Evolutionary conservation across 2,888 invertebrate species (phyloP).

Genomic region (Eudemis profundana): DNA sequence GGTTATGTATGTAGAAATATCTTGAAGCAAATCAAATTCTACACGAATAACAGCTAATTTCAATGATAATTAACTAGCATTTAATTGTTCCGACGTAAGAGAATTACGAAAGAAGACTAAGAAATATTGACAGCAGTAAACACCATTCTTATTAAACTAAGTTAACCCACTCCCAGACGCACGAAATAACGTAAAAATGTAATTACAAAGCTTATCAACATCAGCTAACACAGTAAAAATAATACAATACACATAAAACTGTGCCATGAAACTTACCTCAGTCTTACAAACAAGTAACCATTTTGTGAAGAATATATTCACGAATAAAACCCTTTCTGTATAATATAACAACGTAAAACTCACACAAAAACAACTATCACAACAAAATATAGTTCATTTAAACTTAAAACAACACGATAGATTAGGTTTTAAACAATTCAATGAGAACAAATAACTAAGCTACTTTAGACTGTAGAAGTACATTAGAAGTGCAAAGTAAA

Average conservation of each 20-base stretch:
- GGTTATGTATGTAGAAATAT: not conserved
- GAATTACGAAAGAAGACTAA: slow-evolving; percentile 7
- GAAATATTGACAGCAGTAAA: slow-evolving; percentile 3
- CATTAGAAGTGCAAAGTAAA: slow-evolving; percentile 61
- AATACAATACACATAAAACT: slow-evolving; percentile 36
- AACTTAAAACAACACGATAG: slow-evolving; percentile 61
- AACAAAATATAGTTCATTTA: slow-evolving; percentile 57
- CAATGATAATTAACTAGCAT: slow-evolving; percentile 15
- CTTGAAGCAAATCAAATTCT: not conserved
- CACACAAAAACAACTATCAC: slow-evolving; percentile 61
- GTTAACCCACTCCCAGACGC: not conserved
- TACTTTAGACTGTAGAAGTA: slow-evolving; percentile 61
- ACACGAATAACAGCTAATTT: slow-evolving; percentile 10
- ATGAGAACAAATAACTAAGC: slow-evolving; percentile 56
- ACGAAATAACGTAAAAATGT: slow-evolving; percentile 29
- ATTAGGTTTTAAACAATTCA: slow-evolving; percentile 56
- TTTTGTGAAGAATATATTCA: slow-evolving; percentile 43
- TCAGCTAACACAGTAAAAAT: slow-evolving; percentile 36
- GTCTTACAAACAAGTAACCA: slow-evolving; percentile 44
- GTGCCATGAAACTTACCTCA: slow-evolving; percentile 43
- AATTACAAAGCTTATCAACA: slow-evolving; percentile 41
- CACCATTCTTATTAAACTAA: not conserved
- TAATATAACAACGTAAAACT: slow-evolving; percentile 57
- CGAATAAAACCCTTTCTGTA: slow-evolving; percentile 50
- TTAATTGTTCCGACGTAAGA: slow-evolving; percentile 1